Evolutionary conservation across 2,797 vertebrate genomes (phyloP), one percentile per base, ranked within the genome.

Genomic region (Muraenolepis orangiensis): DNA sequence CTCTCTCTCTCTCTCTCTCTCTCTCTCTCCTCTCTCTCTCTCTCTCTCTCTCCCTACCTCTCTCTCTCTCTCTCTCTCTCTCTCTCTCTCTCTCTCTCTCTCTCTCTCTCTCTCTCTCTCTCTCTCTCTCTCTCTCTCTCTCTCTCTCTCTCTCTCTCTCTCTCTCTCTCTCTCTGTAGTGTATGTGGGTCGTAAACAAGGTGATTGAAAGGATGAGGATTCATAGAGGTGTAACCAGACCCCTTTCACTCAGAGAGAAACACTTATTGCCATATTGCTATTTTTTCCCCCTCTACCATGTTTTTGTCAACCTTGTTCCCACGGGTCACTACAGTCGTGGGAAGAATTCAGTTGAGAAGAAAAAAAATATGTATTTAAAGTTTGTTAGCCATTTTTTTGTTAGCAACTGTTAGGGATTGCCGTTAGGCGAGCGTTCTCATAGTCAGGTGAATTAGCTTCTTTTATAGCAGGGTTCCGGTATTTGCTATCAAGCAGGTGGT

Each of bases 141-240:
- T n/a, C n/a, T n/a, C n/a, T n/a, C n/a, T n/a, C n/a, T n/a, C n/a
- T n/a, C n/a, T n/a, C 75, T 71, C 66, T 82, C 51, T 57, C 20
- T 57, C 42, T 20, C 42, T 84, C 23, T 85, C 71, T 81, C 76
- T 42, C 36, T 76, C 13, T 16, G 26, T 2, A 0, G 38, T 64
- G 51, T 80, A 71, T 80, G 74, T 46, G 40, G 73, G 20, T 57
- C 6, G 51, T 81, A 76, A 83, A 80, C 75, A 80, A 8, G 18
- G 20, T 51, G 67, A 85, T 86, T 74, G 78, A 78, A 85, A 81
- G 57, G 42, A 72, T 28, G 57, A 51, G 67, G 64, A 32, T 76
- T 79, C 75, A 82, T 75, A 38, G 79, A n/a, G 67, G 8, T 1
- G 0, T 80, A 77, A 84, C 77, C 76, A 69, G 79, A 83, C n/a